Base-by-base conservation (phyloP, 2,797 vertebrate genomes). In the Acanthurus leucopareius region DNA sequence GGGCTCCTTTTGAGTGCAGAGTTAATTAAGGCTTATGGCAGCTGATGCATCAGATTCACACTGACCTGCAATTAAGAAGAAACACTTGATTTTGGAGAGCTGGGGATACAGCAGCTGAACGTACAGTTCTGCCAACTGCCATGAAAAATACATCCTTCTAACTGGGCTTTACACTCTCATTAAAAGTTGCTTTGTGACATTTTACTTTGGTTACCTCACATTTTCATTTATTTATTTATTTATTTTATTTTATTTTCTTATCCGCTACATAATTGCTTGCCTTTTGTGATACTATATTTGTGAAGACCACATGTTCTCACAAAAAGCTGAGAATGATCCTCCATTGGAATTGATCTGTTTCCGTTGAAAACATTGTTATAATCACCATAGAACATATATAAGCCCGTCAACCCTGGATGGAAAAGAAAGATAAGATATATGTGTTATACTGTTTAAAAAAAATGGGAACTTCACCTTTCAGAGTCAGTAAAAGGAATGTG, bases 1-100 rank as follows among this genome's bases (percentile, higher is more conserved):
- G 19, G 58, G 82, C 80, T 85, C 79, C 68, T 75, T 84, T 88
- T 91, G 83, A 82, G 65, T 72, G 67, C 68, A 66, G 86, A 93
- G 91, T 94, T 93, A 93, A 93, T 94, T 91, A 93, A 91, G 84
- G 86, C 86, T 84, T 78, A 79, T 88, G 80, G 89, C 89, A 93
- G 92, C 92, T 91, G 91, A 94, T 76, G 81, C 88, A 80, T 86
- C 89, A 89, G 76, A 91, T 92, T 92, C 83, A 77, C 83, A 82
- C 83, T 93, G 91, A 94, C 93, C 93, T 88, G 87, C 91, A 92
- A 92, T 94, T 94, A 94, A 87, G 86, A 87, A 89, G 84, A 91
- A 92, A 92, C 91, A 90, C 87, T 92, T 90, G 74, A 83, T 89
- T 85, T 82, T 88, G 72, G 81, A 88, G 84, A 81, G 77, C 77